phyloP scores from a whole-genome alignment of 1,140 invertebrate species.

The Atopsyche davidsoni region DNA sequence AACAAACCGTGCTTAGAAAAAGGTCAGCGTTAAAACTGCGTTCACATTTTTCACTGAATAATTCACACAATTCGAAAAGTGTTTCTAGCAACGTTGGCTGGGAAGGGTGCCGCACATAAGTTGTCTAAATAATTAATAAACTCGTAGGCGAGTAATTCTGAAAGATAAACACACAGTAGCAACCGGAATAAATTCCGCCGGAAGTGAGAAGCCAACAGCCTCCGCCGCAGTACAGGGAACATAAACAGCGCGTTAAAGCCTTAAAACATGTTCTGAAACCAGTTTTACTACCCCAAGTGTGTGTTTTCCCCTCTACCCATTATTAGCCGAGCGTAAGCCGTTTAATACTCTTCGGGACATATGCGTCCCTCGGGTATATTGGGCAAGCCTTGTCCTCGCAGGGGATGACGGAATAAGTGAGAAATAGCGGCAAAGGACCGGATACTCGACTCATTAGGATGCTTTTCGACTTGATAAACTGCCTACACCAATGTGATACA shows the following conservation, averaged over 20 bases:
- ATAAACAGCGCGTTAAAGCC: slow-evolving; percentile 26
- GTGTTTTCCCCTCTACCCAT: neutral
- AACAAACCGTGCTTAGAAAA: no score
- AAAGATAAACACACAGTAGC: slow-evolving; percentile 22
- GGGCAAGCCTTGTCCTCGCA: no score
- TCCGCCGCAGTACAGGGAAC: slow-evolving; percentile 6
- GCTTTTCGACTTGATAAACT: no score
- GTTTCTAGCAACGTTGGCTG: no score
- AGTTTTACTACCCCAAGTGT: slow-evolving; percentile 17
- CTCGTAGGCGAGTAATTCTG: slow-evolving; percentile 16
- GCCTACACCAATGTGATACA: no score
- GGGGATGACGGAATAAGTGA: no score
- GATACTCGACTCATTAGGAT: no score
- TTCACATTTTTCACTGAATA: no score
- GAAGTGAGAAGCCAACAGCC: slow-evolving; percentile 14
- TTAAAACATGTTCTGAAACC: slow-evolving; percentile 23
- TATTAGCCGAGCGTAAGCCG: slow-evolving; percentile 22
- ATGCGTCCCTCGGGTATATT: slow-evolving; percentile 19
- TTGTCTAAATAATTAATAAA: slow-evolving; percentile 28
- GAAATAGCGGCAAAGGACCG: no score
- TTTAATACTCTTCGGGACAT: slow-evolving; percentile 19
- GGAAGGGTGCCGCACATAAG: slow-evolving; percentile 18
- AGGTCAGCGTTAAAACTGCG: no score
- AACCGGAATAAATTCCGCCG: slow-evolving; percentile 7
- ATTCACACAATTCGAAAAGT: no score